Base-by-base conservation (phyloP, 64 coral and sea anemone genomes). In the Catalaphyllia jardinei region DNA sequence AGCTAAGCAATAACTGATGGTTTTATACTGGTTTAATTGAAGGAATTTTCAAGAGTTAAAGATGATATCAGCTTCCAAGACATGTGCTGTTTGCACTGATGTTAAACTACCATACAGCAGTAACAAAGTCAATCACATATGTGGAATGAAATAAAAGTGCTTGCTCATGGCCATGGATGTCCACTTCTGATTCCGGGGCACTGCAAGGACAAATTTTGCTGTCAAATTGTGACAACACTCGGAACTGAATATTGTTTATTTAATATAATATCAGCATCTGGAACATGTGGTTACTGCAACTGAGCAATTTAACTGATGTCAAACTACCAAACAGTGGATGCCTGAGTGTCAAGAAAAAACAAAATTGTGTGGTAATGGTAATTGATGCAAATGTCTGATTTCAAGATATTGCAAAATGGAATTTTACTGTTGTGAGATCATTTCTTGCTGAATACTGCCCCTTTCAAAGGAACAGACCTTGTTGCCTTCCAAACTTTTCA, bases 321-420 rank as follows among this genome's bases (percentile, higher is more conserved):
- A 80, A 80, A 80, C 51, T 80, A 54, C 38, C 46, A 80, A 80
- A 80, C 78, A 80, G 78, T 54, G 29, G 78, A 80, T 80, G 29
- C 49, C 24, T 24, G 29, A 29, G 78, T 80, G 78, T 80, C 78
- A 80, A 80, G n/a, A 60, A 24, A 29, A 80, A 80, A 80, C 78
- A 80, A 80, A 80, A 80, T 80, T 80, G 78, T 29, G 29, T 80
- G 78, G 60, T 80, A 71, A 35, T 86, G 82, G 61, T 86, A 17
- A 86, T 86, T 67, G 16, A 86, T 35, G 27, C 82, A 69, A 49
- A 46, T n/a, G 28, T 86, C 60, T 86, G 82, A 86, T 86, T 86
- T 86, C 82, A 72, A 62, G 82, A 86, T 86, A 86, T 86, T 86
- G 82, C 82, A n/a, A n/a, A n/a, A n/a, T n/a, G n/a, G n/a, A n/a